Conservation (phyloP, 2,113 vertebrate species). For the Cheilinus undulatus region DNA sequence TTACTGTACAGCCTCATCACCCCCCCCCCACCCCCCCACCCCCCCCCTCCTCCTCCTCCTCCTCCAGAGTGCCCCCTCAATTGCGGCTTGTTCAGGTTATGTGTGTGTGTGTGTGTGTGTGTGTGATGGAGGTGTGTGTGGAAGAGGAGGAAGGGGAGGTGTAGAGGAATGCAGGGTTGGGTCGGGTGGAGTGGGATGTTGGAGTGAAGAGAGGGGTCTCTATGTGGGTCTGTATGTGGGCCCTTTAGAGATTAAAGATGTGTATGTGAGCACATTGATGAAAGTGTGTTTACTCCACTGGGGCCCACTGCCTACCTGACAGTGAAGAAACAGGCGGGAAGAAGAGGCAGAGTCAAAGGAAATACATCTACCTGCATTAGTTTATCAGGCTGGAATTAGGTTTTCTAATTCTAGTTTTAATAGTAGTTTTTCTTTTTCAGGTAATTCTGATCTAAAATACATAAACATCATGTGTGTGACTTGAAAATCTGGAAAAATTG, state of each 20-base stretch:
- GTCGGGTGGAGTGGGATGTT: constrained; percentile 56
- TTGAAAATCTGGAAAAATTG: no score
- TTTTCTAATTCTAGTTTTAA: neutral
- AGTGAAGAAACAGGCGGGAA: constrained; percentile 25
- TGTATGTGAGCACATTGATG: constrained; percentile 65
- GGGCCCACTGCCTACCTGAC: constrained; percentile 49
- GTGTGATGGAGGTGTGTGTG: constrained; percentile 36
- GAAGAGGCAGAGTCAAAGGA: neutral
- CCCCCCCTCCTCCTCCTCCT: constrained; percentile 31
- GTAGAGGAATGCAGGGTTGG: constrained; percentile 68
- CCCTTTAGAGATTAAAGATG: constrained; percentile 63
- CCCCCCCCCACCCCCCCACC: constrained; percentile 34
- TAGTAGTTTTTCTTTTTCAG: neutral
- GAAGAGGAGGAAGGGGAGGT: constrained; percentile 35
- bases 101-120: constrained; percentile 38
- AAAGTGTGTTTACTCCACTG: constrained; percentile 69
- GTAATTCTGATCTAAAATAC: neutral
- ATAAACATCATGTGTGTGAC: neutral
- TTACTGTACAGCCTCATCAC: constrained; percentile 61
- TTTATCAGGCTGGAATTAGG: no score
- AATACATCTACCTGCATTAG: no score
- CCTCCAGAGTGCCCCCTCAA: constrained; percentile 62
- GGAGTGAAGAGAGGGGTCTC: constrained; percentile 71
- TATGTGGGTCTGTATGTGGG: constrained; percentile 58
- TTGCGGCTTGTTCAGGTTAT: constrained; percentile 68